Base-by-base conservation (phyloP, 2,113 vertebrate genomes). In the Zapus hudsonius region DNA sequence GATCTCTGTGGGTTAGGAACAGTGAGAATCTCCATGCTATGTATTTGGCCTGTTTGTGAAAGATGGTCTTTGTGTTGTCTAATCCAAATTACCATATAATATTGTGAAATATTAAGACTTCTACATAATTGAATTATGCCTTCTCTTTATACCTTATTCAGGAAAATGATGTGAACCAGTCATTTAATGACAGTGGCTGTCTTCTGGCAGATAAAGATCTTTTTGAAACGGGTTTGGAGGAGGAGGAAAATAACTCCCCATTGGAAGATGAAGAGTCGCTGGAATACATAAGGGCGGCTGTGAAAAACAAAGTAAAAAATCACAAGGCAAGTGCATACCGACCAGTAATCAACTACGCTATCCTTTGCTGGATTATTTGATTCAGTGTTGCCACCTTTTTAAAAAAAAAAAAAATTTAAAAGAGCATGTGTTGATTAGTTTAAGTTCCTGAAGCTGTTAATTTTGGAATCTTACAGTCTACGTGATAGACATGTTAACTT, bases 141-240 rank as follows among this genome's bases (percentile, higher is more conserved):
- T 91, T 82, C 85, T 86, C 36, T 89, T 19, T 44, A 95, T 97
- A 20, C 0, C 80, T 93, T 80, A 42, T 69, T 52, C 95, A 98
- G 97, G 96, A 96, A 70, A 84, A 84, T 59, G 92, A 92, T 76
- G 61, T 96, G 80, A 89, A 78, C 36, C 22, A 85, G 72, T 91
- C 94, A 38, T 92, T 99, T 73, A 98, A 99, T 84, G 99, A 99
- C 96, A 99, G 99, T 40, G 99, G 99, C 2, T 99, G 98, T 97
- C 98, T 97, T 47, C 98, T 99, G 64, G 97, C 97, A 38, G 98
- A 99, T 97, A 98, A 98, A 44, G 99, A 99, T 6, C 98, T 99
- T 87, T 99, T 99, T 97, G 99, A 99, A 83, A 98, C 98, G 80
- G 98, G 98, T 52, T 94, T 98, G 44, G 98, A 98, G 5, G 98